Evolutionary conservation across 2,888 invertebrate genomes (phyloP), one percentile per base, ranked within the genome.

Genomic region (Timandra comae): DNA sequence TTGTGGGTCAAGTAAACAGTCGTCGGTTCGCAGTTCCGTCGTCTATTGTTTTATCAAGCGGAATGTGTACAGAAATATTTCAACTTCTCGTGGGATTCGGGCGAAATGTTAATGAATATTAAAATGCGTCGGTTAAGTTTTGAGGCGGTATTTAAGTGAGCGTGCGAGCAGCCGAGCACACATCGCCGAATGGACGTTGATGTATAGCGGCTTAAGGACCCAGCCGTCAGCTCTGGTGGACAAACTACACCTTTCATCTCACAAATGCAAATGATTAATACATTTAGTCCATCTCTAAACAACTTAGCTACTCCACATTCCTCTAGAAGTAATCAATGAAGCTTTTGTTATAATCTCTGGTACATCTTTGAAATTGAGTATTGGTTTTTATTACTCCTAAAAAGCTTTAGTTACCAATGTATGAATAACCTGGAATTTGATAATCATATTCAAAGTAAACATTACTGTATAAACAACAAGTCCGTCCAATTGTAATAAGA

Each of bases 71-170:
- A 12, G 35, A 35, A 43, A 46, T 35, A 43, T 41, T 38, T 46
- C 37, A 38, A 43, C 46, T 46, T 40, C 41, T 43, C 27, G 27
- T 32, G 33, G 34, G 35, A 43, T 22, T 22, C 31, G 43, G 43
- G 40, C 50, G 44, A 54, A 56, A 56, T 59, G 60, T 54, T 56
- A 56, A 52, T 60, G 59, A 62, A 63, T 63, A 70, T 61, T 58
- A 61, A 63, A 64, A 47, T 43, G 42, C 26, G 41, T 42, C 46
- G 46, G 48, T 40, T 48, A 54, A 50, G 56, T 54, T 56, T 42
- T 37, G 54, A 51, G 52, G 49, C 50, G 53, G 46, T 51, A 56
- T 53, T 56, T 47, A 48, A 50, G 52, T 44, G 45, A 16, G 16
- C 16, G 16, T 6, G 16, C 16, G 16, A 3, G 16, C 16, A 3